A percentile compares a stretch with the other conserved stretches of the same genome.
These are phyloP conservation scores for Thamnophis sirtalis DNA, from an alignment of 2,113 vertebrate genomes.

Conservation along the genomic window DNA sequence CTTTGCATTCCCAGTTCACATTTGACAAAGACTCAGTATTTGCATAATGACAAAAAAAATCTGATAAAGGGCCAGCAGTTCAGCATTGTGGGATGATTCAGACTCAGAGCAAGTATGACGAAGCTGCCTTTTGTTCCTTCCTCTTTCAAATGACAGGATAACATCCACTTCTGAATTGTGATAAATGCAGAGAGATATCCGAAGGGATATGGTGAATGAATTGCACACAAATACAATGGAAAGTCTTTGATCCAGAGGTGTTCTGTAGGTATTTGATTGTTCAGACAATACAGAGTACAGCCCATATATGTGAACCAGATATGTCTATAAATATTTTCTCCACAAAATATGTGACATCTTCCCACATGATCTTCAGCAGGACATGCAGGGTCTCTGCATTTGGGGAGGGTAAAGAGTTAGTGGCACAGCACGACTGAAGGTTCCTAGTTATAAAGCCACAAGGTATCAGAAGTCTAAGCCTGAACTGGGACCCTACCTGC, in stretches of 20 bases:
- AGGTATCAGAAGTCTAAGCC: background rate
- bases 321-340: background rate
- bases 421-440: background rate
- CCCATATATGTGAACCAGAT: background rate
- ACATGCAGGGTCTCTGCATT: background rate
- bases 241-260: background rate
- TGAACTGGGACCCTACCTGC: background rate
- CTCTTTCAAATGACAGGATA: background rate
- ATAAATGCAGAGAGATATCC: background rate
- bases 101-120: fast-evolving
- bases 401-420: background rate
- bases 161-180: background rate
- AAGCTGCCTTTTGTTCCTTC: fast-evolving
- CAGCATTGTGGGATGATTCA: background rate
- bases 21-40: fast-evolving
- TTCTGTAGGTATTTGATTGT: background rate
- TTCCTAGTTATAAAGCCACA: background rate
- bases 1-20: background rate
- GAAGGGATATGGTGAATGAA: background rate
- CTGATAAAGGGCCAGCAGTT: fast-evolving
- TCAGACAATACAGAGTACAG: background rate
- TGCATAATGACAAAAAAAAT: background rate
- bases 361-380: background rate
- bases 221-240: background rate
- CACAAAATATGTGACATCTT: background rate